These are phyloP conservation scores for Cephalopholis sonnerati DNA, from an alignment of 2,113 vertebrate species.

Conservation along the genomic window DNA sequence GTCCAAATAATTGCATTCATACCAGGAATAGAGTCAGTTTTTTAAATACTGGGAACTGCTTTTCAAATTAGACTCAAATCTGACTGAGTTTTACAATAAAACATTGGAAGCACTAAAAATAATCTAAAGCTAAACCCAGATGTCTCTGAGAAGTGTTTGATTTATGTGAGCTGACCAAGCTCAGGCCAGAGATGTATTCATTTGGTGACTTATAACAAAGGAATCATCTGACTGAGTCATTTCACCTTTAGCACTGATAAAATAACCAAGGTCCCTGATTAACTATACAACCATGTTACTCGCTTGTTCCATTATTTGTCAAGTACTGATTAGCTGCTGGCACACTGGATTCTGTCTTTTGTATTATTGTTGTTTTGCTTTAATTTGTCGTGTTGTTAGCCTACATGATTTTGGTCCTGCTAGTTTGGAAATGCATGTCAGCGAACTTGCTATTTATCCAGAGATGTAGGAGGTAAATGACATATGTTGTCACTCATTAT, in stretches of 20 bases:
- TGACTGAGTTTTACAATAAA: background rate
- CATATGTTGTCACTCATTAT: background rate
- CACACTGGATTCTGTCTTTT: background rate
- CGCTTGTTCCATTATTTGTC: background rate
- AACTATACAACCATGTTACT: background rate
- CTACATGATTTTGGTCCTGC: no score
- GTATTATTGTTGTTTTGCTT: background rate
- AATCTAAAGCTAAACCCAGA: background rate
- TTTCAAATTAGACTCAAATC: background rate
- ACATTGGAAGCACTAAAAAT: background rate
- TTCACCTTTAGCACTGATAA: conserved; percentile 17
- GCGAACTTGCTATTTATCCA: background rate
- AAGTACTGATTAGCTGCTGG: background rate
- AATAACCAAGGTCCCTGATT: background rate
- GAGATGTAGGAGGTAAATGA: background rate
- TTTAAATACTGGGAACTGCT: background rate
- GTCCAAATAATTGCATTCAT: background rate
- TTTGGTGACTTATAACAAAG: background rate
- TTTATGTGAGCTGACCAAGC: background rate
- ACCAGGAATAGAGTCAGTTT: background rate
- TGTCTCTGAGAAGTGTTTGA: background rate
- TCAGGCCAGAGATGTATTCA: background rate
- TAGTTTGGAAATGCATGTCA: no score
- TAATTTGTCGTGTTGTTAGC: background rate
- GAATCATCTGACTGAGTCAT: background rate